Evolutionary conservation across 2,888 invertebrate genomes (phyloP), one percentile per base, ranked within the genome.

Genomic region (Lasioglossum figueresi): DNA sequence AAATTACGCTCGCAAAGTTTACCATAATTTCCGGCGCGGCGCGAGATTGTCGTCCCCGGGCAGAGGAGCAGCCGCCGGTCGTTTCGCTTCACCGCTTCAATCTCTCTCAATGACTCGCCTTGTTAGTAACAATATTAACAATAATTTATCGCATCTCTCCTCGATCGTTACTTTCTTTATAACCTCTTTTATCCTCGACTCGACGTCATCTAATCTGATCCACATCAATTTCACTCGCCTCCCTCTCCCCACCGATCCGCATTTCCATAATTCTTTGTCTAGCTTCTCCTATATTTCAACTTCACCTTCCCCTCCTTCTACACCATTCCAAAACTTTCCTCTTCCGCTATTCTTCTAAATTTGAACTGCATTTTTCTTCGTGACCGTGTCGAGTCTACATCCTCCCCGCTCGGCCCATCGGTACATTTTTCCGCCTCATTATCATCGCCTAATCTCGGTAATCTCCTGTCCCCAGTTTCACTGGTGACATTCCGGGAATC

Each of bases 1-100:
- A 88, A 87, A 83, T 88, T 81, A 82, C 80, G 59, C 59, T 80
- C 56, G 40, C 76, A n/a, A 76, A 75, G 74, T 83, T 76, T 40
- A 43, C 70, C 79, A 63, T 79, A 71, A 76, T 52, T 63, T 27
- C 48, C 31, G 37, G 56, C 10, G 45, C 27, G 14, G 79, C 27
- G 76, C 76, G 66, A 72, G 80, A 88, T 89, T 83, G 87, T 72
- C 76, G 52, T 72, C 45, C 48, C 52, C 8, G 19, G 16, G 63
- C 63, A 59, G 27, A 27, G 14, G 6, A 16, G 2, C 19, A 45
- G 45, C 45, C 45, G 45, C 45, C 63, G 31, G 12, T 63, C 14
- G 63, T 63, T 63, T 63, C 31, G 63, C 5, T 16, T 63, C 31
- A 10, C 31, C 63, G 31, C 63, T 16, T 63, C 66, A 66, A 66